Conservation (phyloP, 2,797 vertebrate genomes). For the Pseudotriccus pelzelni region DNA sequence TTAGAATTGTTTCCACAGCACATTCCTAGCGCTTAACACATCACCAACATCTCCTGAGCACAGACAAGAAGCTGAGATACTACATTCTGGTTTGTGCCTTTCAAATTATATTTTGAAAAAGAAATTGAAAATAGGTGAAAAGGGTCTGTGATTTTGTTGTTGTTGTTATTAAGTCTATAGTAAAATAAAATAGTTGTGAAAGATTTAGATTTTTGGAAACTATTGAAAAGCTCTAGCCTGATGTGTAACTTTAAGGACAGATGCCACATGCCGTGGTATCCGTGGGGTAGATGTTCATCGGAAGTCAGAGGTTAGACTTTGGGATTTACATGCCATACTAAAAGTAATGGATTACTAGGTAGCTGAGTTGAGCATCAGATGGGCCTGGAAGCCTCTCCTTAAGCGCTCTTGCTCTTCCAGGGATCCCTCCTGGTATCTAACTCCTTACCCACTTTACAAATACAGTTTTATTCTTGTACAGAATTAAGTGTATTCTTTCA, state of each 20-base stretch:
- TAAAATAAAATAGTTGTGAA: neutral
- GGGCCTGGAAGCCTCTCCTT: neutral
- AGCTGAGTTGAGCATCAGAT: neutral
- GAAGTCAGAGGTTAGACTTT: neutral
- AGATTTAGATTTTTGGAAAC: neutral
- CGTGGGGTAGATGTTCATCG: neutral
- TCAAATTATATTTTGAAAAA: neutral
- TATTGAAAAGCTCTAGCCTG: neutral
- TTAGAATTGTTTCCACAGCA: constrained; percentile 58
- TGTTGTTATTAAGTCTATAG: neutral
- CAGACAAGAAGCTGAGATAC: neutral
- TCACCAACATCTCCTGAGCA: constrained; percentile 11
- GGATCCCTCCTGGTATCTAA: neutral
- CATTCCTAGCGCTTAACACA: constrained; percentile 54
- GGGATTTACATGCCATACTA: neutral
- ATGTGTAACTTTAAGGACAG: neutral
- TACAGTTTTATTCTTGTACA: neutral
- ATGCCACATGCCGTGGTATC: fast-evolving
- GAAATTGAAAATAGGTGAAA: neutral
- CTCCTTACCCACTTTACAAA: neutral
- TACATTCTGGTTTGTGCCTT: neutral
- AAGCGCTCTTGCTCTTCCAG: neutral
- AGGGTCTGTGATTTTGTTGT: neutral
- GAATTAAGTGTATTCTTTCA: neutral
- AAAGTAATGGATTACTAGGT: neutral